Base-by-base conservation (phyloP, 2,888 invertebrate species). In the Linnaemya vulpina region DNA sequence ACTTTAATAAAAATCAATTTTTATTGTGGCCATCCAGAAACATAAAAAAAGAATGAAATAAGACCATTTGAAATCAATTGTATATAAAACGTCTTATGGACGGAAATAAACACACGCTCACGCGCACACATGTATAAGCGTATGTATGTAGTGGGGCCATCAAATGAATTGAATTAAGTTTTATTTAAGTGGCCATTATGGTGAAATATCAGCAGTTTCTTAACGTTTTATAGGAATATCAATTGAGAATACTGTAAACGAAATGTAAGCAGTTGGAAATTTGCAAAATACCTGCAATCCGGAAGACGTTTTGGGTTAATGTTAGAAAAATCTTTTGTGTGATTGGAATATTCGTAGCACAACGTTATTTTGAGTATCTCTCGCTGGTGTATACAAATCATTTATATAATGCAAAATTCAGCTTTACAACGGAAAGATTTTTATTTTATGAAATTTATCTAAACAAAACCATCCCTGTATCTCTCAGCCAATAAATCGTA, bases 1-100 rank as follows among this genome's bases (percentile, higher is more conserved):
- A 55, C 5, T 68, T 81, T 68, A 46, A 84, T 84, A 84, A 81
- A 84, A 81, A 70, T 81, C 55, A 11, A 74, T 77, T 73, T 80
- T 68, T 77, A 77, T 74, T 84, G 82, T 35, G 65, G 58, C 11
- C 25, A 49, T 30, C 40, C 30, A 15, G 17, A 9, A 46, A 46
- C 30, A 76, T 20, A 67, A 73, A 60, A n/a, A 76, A 40, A 8
- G 38, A 40, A 30, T 17, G 11, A 53, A 22, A 53, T 7, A 49
- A 22, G 40, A 40, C 49, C 68, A 81, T 74, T 63, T 65, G 22
- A 77, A 73, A 43, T 35, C 71, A 65, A 60, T 70, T 71, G 43
- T 4, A 53, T 8, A 22, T 13, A 63, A 3, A 30, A 63, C n/a
- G 3, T 60, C 5, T 30, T 3, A 30, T 30, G 5, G 3, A 3